Conservation (phyloP, 1,140 invertebrate species). For the Chymomyza costata region DNA sequence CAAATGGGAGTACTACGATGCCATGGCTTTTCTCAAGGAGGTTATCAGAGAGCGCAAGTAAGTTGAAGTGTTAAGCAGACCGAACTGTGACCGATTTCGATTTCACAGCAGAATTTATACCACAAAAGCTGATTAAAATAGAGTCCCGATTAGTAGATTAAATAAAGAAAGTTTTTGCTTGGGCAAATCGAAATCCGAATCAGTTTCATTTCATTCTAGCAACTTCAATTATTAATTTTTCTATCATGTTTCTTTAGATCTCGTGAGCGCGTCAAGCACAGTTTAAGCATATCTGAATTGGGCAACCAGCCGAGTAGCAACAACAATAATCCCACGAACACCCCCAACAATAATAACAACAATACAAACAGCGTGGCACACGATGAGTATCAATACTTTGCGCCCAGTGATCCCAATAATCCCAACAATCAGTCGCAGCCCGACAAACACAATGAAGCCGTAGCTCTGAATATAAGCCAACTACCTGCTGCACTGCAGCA, state of each 20-base stretch:
- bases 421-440: slow-evolving; percentile 52
- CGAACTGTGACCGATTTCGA: too few species aligned
- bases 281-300: too few species aligned
- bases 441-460: slow-evolving; percentile 7
- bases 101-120: too few species aligned
- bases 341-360: slow-evolving; percentile 34
- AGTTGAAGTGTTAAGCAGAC: too few species aligned
- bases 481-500: slow-evolving; percentile 37
- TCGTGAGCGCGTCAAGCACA: slow-evolving; percentile 57
- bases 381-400: slow-evolving; percentile 72
- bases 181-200: too few species aligned
- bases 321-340: slow-evolving; percentile 28
- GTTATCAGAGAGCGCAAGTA: slow-evolving; percentile 70
- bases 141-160: too few species aligned
- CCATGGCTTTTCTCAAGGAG: slow-evolving; percentile 68
- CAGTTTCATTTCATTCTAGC: too few species aligned
- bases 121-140: too few species aligned
- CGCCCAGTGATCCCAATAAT: slow-evolving; percentile 69
- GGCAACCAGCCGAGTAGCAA: slow-evolving; percentile 2
- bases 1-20: slow-evolving; percentile 73
- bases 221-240: background rate
- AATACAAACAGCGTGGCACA: slow-evolving; percentile 44
- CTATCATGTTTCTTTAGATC: slow-evolving; percentile 35
- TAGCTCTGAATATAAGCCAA: slow-evolving; percentile 30
- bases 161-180: too few species aligned